These are phyloP conservation scores for Aurelia aurita complex sp. Pacific DNA, from an alignment of 30 jellyfish, hydroid and myxozoan species.

Conservation along the genomic window DNA sequence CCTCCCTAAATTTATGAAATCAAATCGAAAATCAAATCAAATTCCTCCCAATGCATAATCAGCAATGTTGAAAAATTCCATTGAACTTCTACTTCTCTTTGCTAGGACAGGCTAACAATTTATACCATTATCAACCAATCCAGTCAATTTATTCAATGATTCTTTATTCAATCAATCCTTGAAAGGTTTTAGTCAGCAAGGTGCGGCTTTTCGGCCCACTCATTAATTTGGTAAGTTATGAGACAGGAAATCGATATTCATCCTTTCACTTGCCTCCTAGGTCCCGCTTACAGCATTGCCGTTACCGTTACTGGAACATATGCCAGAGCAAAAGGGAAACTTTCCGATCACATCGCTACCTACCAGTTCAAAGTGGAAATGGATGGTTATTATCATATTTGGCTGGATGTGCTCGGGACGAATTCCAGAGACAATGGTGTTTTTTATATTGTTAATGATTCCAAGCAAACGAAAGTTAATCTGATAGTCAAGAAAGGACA, in stretches of 20 bases:
- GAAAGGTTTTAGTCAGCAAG: too few species aligned
- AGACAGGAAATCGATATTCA: not conserved
- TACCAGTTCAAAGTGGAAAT: constrained; percentile 53
- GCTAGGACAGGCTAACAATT: too few species aligned
- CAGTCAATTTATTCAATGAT: too few species aligned
- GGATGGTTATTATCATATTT: constrained; percentile 50
- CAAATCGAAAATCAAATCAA: too few species aligned
- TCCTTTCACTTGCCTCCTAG: constrained; percentile 20
- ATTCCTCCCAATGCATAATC: too few species aligned
- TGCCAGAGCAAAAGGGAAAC: constrained; percentile 70
- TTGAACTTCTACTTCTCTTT: too few species aligned
- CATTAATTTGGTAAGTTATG: not conserved
- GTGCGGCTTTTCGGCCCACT: too few species aligned
- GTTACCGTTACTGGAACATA: constrained; percentile 28
- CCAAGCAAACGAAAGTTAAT: not conserved
- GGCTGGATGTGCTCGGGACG: constrained; percentile 75
- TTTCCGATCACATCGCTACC: constrained; percentile 67
- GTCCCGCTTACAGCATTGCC: constrained; percentile 59
- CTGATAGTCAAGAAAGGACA: constrained; percentile 1
- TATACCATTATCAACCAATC: too few species aligned
- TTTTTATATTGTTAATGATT: constrained; percentile 31
- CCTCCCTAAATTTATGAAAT: too few species aligned
- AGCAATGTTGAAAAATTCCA: too few species aligned
- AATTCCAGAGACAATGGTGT: constrained; percentile 55
- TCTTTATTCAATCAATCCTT: too few species aligned